These are phyloP conservation scores for Boloria euphrosyne DNA, from an alignment of 2,888 invertebrate genomes.

Conservation along the genomic window DNA sequence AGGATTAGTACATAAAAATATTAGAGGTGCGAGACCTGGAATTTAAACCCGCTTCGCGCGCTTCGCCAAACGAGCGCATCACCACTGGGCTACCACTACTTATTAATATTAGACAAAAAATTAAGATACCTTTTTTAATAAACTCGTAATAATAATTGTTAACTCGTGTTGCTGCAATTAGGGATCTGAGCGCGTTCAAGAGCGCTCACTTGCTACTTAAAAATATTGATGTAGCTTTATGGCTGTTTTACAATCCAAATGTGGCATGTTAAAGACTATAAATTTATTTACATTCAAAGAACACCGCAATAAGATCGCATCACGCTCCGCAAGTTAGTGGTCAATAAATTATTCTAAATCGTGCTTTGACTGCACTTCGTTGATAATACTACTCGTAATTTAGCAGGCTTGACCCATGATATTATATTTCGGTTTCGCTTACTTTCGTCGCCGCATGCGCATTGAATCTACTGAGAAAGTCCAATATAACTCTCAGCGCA, in stretches of 20 bases:
- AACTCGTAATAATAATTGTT: too few species aligned
- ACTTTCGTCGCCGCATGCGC: conserved; percentile 18
- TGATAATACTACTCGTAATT: conserved; percentile 34
- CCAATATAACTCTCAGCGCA: neutral
- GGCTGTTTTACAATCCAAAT: conserved; percentile 25
- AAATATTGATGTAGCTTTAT: conserved; percentile 11
- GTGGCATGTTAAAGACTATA: conserved; percentile 28
- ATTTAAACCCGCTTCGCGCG: too few species aligned
- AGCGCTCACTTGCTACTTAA: neutral
- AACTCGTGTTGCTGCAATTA: too few species aligned
- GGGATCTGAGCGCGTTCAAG: neutral
- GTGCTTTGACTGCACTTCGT: conserved; percentile 36
- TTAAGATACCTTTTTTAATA: too few species aligned
- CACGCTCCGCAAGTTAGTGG: conserved; percentile 38
- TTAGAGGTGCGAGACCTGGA: too few species aligned
- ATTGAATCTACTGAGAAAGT: neutral
- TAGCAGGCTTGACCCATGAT: conserved; percentile 25
- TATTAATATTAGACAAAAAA: too few species aligned
- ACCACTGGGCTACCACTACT: too few species aligned
- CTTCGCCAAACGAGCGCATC: too few species aligned
- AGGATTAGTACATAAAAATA: too few species aligned
- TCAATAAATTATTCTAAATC: conserved; percentile 38
- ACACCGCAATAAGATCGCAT: conserved; percentile 39
- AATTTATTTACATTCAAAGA: conserved; percentile 39
- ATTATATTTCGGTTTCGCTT: conserved; percentile 30